Evolutionary conservation across 2,113 vertebrate genomes (phyloP).

Genomic region (Calypte anna): DNA sequence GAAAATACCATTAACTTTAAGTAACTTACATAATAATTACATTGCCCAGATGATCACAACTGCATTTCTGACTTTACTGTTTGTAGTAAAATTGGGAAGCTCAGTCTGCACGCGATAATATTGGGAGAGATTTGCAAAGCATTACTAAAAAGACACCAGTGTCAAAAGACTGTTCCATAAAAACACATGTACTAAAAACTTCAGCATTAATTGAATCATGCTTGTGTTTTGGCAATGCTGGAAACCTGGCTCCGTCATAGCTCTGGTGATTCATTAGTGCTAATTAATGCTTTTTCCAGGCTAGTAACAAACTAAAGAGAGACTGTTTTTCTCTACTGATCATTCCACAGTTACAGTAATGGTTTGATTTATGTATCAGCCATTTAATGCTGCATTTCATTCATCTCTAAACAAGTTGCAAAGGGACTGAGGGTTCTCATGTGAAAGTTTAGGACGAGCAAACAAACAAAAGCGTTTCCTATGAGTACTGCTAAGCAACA

Average conservation of each 20-base stretch:
- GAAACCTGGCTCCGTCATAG: slow-evolving; percentile 53
- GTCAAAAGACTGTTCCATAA: slow-evolving; percentile 65
- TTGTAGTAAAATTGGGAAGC: slow-evolving; percentile 45
- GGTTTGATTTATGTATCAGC: slow-evolving; percentile 64
- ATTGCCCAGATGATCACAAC: slow-evolving; percentile 51
- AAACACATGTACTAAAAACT: slow-evolving; percentile 65
- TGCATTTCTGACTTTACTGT: slow-evolving; percentile 39
- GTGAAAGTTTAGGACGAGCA: not conserved
- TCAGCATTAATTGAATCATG: slow-evolving; percentile 75
- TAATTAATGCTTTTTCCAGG: slow-evolving; percentile 76
- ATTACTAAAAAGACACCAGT: slow-evolving; percentile 46
- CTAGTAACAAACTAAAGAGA: slow-evolving; percentile 68
- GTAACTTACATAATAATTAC: slow-evolving; percentile 63
- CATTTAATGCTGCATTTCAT: slow-evolving; percentile 47
- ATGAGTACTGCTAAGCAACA: not conserved
- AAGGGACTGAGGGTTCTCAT: not conserved
- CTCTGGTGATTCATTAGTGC: slow-evolving; percentile 77
- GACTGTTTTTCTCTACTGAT: slow-evolving; percentile 71
- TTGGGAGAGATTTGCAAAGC: slow-evolving; percentile 43
- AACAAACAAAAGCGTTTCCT: slow-evolving; percentile 6
- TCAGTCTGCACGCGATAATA: slow-evolving; percentile 44
- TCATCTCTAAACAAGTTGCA: slow-evolving; percentile 54
- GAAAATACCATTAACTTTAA: slow-evolving; percentile 38
- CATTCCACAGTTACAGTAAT: slow-evolving; percentile 69
- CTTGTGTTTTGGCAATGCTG: slow-evolving; percentile 64